Evolutionary conservation across 2,113 vertebrate genomes (phyloP), one percentile per base, ranked within the genome.

Genomic region (Cynocephalus volans): DNA sequence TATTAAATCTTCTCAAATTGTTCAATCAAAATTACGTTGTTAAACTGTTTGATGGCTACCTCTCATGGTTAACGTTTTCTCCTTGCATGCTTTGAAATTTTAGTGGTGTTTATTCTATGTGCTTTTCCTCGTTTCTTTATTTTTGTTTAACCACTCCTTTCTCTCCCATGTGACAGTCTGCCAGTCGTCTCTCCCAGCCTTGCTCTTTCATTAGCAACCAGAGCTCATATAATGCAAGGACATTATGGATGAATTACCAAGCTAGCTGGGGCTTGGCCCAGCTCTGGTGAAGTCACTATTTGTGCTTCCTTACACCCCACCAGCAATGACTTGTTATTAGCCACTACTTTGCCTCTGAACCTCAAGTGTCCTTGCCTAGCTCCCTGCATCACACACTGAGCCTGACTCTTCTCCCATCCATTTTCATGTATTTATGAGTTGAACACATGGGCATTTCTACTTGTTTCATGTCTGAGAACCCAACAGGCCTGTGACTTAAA

Each of bases 11-110:
- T 69, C 58, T 56, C 52, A 41, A 62, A 56, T 88, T 75, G 41
- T 28, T 70, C 23, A 89, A 65, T 76, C 65, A 28, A 87, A 95
- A 92, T 87, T 76, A 81, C n/a, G 45, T 77, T 62, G 83, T 31
- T 8, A 80, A 23, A 72, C 45, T 86, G 14, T 73, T 75, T 70
- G 7, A 80, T 75, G 23, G 9, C 19, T 56, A 0, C n/a, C 18
- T 77, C 81, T 82, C 54, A 69, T 72, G 9, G 48, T 60, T 89
- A 65, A 33, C 41, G 17, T 92, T 75, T 56, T 64, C 14, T 52
- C 21, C 31, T 54, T 33, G 12, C 48, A 48, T 48, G 60, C 80
- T 82, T 82, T 81, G 58, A 92, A 76, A 89, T 52, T 85, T 82
- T 52, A 36, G 18, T 62, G 6, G 2, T 79, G 4, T 81, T 84